phyloP scores from a whole-genome alignment of 2,113 vertebrate species.

The Ictalurus furcatus region DNA sequence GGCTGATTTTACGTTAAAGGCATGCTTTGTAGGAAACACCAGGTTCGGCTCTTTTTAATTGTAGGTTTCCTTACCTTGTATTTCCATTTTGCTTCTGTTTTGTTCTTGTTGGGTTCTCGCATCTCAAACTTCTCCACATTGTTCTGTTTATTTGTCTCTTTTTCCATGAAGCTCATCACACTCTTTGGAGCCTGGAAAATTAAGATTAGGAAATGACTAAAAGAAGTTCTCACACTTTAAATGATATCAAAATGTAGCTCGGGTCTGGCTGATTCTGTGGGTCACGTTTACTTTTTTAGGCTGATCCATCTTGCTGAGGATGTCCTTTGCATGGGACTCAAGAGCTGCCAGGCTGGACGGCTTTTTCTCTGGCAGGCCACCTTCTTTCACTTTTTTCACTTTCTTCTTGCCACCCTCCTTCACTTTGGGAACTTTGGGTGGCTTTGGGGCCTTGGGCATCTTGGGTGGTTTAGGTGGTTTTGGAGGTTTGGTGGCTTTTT shows the following conservation, averaged over 20 bases:
- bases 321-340: slow-evolving; percentile 93
- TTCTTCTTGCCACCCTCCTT: slow-evolving; percentile 94
- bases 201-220: not conserved
- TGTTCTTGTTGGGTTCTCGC: slow-evolving; percentile 94
- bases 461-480: slow-evolving; percentile 79
- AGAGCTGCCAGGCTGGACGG: slow-evolving; percentile 88
- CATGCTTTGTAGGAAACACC: slow-evolving; percentile 39
- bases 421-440: slow-evolving; percentile 81
- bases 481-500: slow-evolving; percentile 66
- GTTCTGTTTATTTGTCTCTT: slow-evolving; percentile 85
- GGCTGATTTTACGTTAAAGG: slow-evolving; percentile 38
- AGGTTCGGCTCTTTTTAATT: not conserved
- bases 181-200: slow-evolving; percentile 83
- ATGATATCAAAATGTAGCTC: not conserved
- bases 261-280: not conserved
- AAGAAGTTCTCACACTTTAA: not conserved
- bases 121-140: slow-evolving; percentile 89
- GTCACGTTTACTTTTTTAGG: slow-evolving; percentile 89
- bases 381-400: slow-evolving; percentile 84
- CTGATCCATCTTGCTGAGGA: slow-evolving; percentile 91
- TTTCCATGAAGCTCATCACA: slow-evolving; percentile 81
- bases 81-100: slow-evolving; percentile 97
- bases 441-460: slow-evolving; percentile 80
- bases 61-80: slow-evolving; percentile 84
- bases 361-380: slow-evolving; percentile 74